phyloP scores from a whole-genome alignment of 1,140 invertebrate genomes.

The Heliconius melpomene region DNA sequence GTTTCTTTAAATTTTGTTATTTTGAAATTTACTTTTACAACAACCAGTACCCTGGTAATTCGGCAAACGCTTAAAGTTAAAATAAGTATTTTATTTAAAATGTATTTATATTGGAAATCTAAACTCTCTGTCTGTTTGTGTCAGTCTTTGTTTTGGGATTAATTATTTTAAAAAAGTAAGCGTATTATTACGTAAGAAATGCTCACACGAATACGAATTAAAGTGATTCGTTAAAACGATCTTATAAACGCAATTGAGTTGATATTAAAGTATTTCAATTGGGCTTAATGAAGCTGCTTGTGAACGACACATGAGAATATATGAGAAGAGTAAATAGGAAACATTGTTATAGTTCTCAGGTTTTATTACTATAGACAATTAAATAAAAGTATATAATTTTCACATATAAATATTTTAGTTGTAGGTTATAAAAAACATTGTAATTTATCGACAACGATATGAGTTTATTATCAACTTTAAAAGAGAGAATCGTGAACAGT shows the following conservation, averaged over 20 bases:
- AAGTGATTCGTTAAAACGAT: neutral
- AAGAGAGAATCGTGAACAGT: no score
- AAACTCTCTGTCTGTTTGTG: neutral
- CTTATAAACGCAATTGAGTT: constrained; percentile 9
- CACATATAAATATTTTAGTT: neutral
- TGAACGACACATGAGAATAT: neutral
- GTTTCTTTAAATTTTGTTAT: no score
- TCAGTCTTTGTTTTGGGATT: neutral
- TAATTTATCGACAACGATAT: no score
- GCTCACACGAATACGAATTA: neutral
- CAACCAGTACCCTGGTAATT: no score
- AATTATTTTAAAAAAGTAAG: neutral
- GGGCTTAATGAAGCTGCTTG: neutral
- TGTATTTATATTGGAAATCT: neutral
- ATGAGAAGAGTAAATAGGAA: neutral
- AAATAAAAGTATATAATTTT: no score
- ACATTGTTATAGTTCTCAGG: neutral
- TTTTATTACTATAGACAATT: no score
- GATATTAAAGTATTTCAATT: neutral
- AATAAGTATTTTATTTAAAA: no score
- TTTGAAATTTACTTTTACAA: no score
- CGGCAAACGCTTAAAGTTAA: no score
- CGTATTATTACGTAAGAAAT: neutral
- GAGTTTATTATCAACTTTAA: no score
- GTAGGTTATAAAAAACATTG: no score